Conservation (phyloP, 2,797 vertebrate genomes). For the Sebastes trivittatus region DNA sequence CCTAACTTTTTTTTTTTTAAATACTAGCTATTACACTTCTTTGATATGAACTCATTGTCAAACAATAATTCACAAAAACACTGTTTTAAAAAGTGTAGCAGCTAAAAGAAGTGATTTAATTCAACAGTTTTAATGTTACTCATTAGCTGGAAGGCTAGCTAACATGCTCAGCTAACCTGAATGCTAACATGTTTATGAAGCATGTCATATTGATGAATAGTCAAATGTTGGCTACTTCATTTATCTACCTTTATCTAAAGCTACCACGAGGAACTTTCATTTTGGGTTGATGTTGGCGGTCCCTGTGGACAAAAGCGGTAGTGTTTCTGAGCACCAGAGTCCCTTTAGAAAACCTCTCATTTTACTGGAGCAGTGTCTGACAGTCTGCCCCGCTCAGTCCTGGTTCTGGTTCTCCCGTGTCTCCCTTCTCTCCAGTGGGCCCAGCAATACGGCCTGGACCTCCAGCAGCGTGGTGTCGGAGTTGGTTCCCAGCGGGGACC, state of each 20-base stretch:
- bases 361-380: not conserved
- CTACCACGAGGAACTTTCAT: not conserved
- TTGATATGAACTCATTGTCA: not conserved
- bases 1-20: not conserved
- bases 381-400: too few relatives aligned
- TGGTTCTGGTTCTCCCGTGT: too few relatives aligned
- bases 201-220: not conserved
- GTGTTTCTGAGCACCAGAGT: not conserved
- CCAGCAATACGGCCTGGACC: too few relatives aligned
- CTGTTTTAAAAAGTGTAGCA: not conserved
- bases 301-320: not conserved
- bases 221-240: not conserved
- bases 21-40: not conserved
- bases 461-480: too few relatives aligned
- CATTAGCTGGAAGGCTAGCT: too few relatives aligned
- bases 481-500: too few relatives aligned
- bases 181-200: not conserved
- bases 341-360: not conserved
- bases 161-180: not conserved
- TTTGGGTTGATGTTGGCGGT: not conserved
- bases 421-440: too few relatives aligned
- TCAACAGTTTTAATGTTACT: not conserved
- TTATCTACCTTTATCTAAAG: not conserved
- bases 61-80: not conserved
- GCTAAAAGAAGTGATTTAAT: not conserved